Evolutionary conservation across 23 tunicate genomes (phyloP).

Genomic region (Ciona savignyi): DNA sequence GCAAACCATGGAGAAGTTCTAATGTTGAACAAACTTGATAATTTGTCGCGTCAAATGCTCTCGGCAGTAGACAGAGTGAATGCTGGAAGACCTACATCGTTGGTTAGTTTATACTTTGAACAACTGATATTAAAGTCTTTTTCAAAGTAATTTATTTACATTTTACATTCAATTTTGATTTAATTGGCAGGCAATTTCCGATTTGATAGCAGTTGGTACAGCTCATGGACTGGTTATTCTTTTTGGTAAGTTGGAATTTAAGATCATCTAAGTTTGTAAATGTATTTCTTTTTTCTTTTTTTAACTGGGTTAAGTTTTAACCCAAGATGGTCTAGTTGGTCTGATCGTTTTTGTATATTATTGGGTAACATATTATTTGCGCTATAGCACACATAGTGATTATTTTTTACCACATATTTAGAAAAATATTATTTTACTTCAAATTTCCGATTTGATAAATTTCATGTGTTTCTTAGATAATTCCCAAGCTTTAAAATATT

Average conservation of each 20-base stretch:
- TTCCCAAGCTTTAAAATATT: slow-evolving; percentile 40
- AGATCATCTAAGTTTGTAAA: too few relatives aligned
- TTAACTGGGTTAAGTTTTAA: too few relatives aligned
- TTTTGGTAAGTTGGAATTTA: slow-evolving; percentile 57
- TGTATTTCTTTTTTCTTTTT: too few relatives aligned
- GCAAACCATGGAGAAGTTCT: slow-evolving; percentile 63
- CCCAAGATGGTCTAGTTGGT: too few relatives aligned
- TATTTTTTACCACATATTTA: too few relatives aligned
- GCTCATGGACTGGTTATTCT: slow-evolving; percentile 68
- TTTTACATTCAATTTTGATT: too few relatives aligned
- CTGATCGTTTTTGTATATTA: too few relatives aligned
- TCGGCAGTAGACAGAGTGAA: slow-evolving; percentile 63
- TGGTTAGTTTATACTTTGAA: slow-evolving; percentile 31
- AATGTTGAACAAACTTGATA: slow-evolving; percentile 32
- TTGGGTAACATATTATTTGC: too few relatives aligned
- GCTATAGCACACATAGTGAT: too few relatives aligned
- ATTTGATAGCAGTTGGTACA: slow-evolving; percentile 69
- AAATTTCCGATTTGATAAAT: background rate
- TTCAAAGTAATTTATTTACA: background rate
- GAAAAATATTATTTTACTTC: too few relatives aligned
- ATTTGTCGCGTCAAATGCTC: slow-evolving; percentile 45
- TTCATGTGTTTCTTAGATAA: slow-evolving; percentile 23
- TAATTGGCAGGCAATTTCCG: slow-evolving; percentile 17
- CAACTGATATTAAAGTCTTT: background rate
- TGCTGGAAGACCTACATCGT: slow-evolving; percentile 80